A percentile compares a stretch with the other conserved stretches of the same genome.
Conservation (phyloP, 92 coral and sea anemone species). For the Phenganax marumi region DNA sequence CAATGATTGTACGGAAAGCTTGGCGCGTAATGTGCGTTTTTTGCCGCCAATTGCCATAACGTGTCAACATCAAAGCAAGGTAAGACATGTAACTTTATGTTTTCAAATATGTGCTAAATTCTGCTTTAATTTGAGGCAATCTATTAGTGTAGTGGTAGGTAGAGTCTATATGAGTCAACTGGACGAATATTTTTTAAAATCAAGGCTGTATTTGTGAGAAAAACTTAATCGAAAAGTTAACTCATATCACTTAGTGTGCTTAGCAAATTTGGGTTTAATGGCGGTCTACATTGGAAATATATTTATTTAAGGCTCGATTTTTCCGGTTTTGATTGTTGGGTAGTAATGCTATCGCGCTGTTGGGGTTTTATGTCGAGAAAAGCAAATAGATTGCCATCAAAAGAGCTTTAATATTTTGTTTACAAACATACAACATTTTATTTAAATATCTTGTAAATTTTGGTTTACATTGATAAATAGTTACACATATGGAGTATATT, state of each 20-base stretch:
- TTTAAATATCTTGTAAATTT: not conserved
- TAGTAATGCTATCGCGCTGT: not conserved
- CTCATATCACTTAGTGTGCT: not conserved
- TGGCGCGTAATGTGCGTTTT: slow-evolving; percentile 43
- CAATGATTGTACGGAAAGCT: not conserved
- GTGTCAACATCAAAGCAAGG: not conserved
- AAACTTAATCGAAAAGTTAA: not conserved
- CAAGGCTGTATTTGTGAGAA: not conserved
- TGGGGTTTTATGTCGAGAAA: not conserved
- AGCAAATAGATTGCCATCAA: not conserved
- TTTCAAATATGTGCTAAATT: not conserved
- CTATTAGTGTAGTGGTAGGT: not conserved
- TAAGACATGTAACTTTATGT: not conserved
- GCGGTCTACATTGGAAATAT: not conserved
- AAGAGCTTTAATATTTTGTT: not conserved
- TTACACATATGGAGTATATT: no score
- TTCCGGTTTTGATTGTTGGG: not conserved
- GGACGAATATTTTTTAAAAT: not conserved
- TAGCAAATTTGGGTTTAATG: not conserved
- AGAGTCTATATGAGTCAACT: not conserved
- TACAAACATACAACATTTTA: not conserved
- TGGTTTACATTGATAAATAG: no score
- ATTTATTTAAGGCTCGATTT: no score
- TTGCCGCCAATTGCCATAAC: slow-evolving; percentile 15
- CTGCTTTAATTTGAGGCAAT: not conserved